phyloP scores from a whole-genome alignment of 2,113 vertebrate species.

The Toxotes chatareus region DNA sequence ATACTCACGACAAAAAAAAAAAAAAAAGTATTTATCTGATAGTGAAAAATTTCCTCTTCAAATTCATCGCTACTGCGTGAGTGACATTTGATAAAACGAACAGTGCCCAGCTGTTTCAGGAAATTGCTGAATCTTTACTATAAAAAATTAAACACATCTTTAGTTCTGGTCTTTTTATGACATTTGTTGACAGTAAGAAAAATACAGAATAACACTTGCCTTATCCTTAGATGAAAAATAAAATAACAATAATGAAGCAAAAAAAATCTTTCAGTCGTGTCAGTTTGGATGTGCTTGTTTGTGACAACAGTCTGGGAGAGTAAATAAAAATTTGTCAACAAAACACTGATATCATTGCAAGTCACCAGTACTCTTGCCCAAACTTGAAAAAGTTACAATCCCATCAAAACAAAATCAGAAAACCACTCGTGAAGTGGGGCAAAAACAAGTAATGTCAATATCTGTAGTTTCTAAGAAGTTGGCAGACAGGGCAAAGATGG shows the following conservation, averaged over 20 bases:
- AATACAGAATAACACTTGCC: neutral
- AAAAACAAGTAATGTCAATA: neutral
- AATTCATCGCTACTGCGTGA: too few species aligned
- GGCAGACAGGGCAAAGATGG: neutral
- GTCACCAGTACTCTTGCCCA: neutral
- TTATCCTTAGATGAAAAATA: neutral
- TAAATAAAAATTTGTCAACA: neutral
- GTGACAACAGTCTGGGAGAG: neutral
- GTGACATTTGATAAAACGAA: neutral
- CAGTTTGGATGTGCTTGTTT: neutral
- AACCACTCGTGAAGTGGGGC: neutral
- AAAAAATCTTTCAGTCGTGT: neutral
- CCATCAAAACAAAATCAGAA: neutral
- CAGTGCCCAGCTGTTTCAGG: too few species aligned
- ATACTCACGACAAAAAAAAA: neutral
- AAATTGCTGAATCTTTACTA: too few species aligned
- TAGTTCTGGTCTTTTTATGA: neutral
- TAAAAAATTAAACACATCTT: neutral
- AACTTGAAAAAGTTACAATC: neutral
- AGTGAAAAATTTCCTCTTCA: neutral
- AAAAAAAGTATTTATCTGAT: neutral
- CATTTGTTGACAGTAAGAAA: neutral
- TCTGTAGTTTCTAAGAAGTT: neutral
- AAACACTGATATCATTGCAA: neutral
- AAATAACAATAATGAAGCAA: neutral